Evolutionary conservation across 1,140 invertebrate species (phyloP).

Genomic region (Procambarus virginalis): DNA sequence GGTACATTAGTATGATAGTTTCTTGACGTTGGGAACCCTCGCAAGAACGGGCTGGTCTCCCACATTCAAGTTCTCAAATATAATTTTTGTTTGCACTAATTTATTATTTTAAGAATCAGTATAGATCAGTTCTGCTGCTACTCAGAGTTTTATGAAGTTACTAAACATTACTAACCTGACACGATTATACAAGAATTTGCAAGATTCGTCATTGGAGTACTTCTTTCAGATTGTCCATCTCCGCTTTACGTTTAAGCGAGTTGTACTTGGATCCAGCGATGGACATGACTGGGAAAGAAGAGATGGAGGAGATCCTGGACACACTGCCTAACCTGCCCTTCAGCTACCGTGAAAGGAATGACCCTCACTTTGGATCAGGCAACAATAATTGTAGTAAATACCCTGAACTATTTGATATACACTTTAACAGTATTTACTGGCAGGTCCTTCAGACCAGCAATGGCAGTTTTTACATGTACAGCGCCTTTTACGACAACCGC

Average conservation of each 20-base stretch:
- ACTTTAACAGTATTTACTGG: conserved; percentile 86
- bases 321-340: conserved; percentile 16
- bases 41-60: no score
- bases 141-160: no score
- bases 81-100: no score
- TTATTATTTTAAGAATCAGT: no score
- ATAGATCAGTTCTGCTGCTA: no score
- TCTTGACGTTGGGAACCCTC: no score
- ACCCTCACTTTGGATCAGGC: no score
- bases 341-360: neutral
- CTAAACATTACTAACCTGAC: no score
- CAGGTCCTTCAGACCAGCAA: conserved; percentile 86
- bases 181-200: no score
- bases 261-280: neutral
- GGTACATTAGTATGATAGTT: no score
- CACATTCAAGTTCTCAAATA: no score
- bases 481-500: conserved; percentile 90
- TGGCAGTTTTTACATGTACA: conserved; percentile 91
- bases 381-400: neutral
- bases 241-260: neutral
- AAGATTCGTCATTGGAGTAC: no score
- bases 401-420: conserved; percentile 85
- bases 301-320: neutral
- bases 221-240: neutral
- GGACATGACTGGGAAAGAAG: neutral